Evolutionary conservation across 1,140 invertebrate species (phyloP).

Genomic region (Elymnias hypermnestra): DNA sequence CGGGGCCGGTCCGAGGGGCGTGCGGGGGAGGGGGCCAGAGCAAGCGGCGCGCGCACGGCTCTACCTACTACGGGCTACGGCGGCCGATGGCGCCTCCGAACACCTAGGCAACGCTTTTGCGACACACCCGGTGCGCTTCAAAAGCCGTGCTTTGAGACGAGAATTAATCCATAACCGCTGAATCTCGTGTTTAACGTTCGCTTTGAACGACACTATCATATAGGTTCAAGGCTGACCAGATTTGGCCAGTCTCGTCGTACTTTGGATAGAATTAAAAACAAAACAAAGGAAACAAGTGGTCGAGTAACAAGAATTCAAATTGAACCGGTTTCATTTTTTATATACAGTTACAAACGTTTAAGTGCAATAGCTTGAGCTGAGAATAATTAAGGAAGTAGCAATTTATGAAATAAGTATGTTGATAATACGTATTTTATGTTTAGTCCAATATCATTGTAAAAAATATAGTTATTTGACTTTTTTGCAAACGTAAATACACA

Average conservation of each 20-base stretch:
- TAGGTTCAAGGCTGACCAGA: constrained; percentile 62
- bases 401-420: background rate
- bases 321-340: constrained; percentile 16
- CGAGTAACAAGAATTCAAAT: constrained; percentile 7
- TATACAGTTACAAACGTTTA: background rate
- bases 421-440: no score
- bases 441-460: no score
- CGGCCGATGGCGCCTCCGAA: constrained; percentile 64
- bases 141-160: constrained; percentile 36
- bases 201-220: constrained; percentile 43
- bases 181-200: constrained; percentile 37
- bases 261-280: constrained; percentile 25
- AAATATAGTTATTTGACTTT: no score
- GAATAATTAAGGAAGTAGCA: background rate
- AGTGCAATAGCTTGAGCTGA: background rate
- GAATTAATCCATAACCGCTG: constrained; percentile 47
- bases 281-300: constrained; percentile 20
- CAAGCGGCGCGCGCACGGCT: constrained; percentile 68
- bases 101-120: constrained; percentile 67
- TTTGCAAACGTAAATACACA: no score
- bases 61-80: constrained; percentile 65
- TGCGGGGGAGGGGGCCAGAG: constrained; percentile 45
- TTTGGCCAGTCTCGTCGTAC: constrained; percentile 30
- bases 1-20: constrained; percentile 44
- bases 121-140: constrained; percentile 46